These are phyloP conservation scores for Apamea anceps DNA, from an alignment of 2,888 invertebrate species.

Conservation along the genomic window DNA sequence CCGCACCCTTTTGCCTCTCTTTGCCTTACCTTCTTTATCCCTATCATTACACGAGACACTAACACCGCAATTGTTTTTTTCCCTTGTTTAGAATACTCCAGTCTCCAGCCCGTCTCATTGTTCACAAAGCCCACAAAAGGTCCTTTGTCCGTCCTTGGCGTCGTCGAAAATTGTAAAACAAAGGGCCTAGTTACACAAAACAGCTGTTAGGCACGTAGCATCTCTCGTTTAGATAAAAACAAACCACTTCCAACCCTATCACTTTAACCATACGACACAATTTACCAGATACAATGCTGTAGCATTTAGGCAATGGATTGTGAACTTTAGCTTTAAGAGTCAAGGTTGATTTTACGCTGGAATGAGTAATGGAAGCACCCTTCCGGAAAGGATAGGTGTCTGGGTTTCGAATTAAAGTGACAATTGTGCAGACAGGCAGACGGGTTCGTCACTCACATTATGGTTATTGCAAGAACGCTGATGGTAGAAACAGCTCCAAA, in stretches of 20 bases:
- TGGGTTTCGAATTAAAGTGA: constrained; percentile 79
- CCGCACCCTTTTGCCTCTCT: not conserved
- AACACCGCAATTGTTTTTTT: constrained; percentile 43
- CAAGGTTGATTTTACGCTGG: constrained; percentile 32
- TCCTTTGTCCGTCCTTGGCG: constrained; percentile 76
- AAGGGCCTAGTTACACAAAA: constrained; percentile 79
- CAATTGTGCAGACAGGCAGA: constrained; percentile 57
- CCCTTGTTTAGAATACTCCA: constrained; percentile 59
- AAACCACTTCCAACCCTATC: constrained; percentile 56
- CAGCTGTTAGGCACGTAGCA: constrained; percentile 84
- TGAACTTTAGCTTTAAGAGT: constrained; percentile 6
- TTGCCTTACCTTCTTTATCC: not conserved
- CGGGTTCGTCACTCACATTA: constrained; percentile 49
- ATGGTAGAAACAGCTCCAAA: not conserved
- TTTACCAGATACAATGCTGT: not conserved
- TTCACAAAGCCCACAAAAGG: constrained; percentile 64
- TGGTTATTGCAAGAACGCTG: constrained; percentile 39
- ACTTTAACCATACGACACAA: not conserved
- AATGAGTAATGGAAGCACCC: constrained; percentile 41
- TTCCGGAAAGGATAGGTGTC: constrained; percentile 74
- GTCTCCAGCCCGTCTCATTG: constrained; percentile 52
- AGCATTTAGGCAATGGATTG: constrained; percentile 9
- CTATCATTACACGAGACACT: constrained; percentile 31
- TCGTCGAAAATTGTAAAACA: constrained; percentile 80
- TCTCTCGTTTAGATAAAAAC: constrained; percentile 44